Evolutionary conservation across 2,888 invertebrate genomes (phyloP).

Genomic region (Dascillus cervinus): DNA sequence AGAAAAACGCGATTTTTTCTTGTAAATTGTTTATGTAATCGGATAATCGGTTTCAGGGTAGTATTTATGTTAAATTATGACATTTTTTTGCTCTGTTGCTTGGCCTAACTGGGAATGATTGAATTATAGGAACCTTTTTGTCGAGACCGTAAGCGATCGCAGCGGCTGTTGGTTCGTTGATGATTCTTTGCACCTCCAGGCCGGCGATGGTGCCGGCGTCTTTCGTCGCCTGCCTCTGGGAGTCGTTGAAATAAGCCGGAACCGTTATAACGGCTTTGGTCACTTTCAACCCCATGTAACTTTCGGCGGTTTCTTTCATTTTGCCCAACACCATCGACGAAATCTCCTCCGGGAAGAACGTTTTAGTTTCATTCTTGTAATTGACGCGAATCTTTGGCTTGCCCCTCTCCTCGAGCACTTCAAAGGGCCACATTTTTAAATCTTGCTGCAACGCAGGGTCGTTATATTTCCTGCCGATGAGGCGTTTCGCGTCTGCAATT

Average conservation of each 20-base stretch:
- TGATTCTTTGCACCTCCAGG: conserved; percentile 55
- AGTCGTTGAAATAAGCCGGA: conserved; percentile 59
- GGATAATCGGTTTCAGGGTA: no score
- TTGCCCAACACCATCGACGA: conserved; percentile 53
- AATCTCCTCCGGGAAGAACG: conserved; percentile 46
- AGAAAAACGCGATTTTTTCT: no score
- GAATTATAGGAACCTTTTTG: conserved; percentile 33
- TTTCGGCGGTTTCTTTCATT: conserved; percentile 50
- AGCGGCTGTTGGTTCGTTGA: conserved; percentile 62
- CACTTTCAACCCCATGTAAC: conserved; percentile 38
- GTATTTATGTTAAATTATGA: no score
- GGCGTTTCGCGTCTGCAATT: conserved; percentile 54
- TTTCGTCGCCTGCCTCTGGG: conserved; percentile 61
- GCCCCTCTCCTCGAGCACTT: conserved; percentile 44
- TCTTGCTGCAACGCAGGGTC: conserved; percentile 58
- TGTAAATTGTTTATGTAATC: no score
- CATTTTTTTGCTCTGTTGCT: no score
- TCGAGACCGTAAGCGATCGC: conserved; percentile 55
- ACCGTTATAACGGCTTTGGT: conserved; percentile 51
- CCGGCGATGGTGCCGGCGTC: conserved; percentile 58
- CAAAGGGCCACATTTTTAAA: conserved; percentile 59
- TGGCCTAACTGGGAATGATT: no score
- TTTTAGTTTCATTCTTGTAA: conserved; percentile 41
- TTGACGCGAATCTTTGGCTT: conserved; percentile 39
- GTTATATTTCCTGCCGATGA: conserved; percentile 57